These are phyloP conservation scores for Antheraea yamamai DNA, from an alignment of 2,888 invertebrate species.

Conservation along the genomic window DNA sequence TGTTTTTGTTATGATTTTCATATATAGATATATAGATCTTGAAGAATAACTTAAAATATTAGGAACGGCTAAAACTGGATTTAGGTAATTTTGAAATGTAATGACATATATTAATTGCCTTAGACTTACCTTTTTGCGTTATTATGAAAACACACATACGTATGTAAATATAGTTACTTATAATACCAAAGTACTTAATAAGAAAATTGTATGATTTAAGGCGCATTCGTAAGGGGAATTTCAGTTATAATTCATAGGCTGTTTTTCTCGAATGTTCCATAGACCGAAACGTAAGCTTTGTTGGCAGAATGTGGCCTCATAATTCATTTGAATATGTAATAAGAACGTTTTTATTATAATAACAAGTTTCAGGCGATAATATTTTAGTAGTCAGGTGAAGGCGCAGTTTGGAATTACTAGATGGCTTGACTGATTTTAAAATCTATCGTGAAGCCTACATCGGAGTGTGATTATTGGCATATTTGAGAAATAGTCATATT, in stretches of 20 bases:
- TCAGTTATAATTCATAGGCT: conserved; percentile 60
- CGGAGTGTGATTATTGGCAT: no score
- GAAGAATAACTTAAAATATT: no score
- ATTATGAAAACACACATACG: neutral
- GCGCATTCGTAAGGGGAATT: conserved; percentile 41
- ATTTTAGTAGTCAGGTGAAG: neutral
- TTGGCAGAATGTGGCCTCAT: conserved; percentile 46
- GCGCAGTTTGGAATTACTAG: neutral
- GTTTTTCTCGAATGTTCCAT: conserved; percentile 74
- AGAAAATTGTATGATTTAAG: conserved; percentile 45
- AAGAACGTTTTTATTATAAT: neutral
- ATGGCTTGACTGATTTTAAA: no score
- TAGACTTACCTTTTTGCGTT: neutral
- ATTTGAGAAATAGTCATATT: no score
- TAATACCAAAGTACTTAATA: conserved; percentile 23
- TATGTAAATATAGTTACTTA: neutral
- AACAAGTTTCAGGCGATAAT: conserved; percentile 4
- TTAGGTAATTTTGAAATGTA: no score
- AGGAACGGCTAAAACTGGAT: no score
- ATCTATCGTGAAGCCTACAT: no score
- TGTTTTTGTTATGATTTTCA: no score
- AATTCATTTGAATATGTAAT: conserved; percentile 35
- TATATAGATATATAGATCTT: no score
- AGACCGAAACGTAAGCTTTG: conserved; percentile 69
- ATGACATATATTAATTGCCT: no score